phyloP scores from a whole-genome alignment of 1,140 invertebrate genomes.

The Heliconius congener region DNA sequence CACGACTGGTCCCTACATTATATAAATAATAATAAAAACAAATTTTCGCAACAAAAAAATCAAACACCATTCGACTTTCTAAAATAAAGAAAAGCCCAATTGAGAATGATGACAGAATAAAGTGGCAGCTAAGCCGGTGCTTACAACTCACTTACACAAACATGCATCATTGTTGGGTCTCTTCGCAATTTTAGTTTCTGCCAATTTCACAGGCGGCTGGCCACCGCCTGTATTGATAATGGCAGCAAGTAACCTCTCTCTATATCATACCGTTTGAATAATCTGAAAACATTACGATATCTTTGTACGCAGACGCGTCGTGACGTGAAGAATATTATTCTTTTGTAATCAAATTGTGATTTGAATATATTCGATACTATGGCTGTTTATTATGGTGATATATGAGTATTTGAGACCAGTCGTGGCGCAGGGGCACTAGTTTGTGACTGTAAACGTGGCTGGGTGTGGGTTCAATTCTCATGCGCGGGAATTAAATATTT shows the following conservation, averaged over 20 bases:
- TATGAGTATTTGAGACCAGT: too few relatives aligned
- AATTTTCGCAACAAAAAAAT: too few relatives aligned
- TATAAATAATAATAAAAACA: neutral
- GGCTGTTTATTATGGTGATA: too few relatives aligned
- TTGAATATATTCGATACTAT: neutral
- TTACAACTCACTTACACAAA: constrained; percentile 48
- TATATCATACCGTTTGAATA: constrained; percentile 38
- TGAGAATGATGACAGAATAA: constrained; percentile 26
- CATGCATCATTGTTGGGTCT: constrained; percentile 49
- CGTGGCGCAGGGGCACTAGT: too few relatives aligned
- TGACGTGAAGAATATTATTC: neutral
- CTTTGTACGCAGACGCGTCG: neutral
- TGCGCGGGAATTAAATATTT: too few relatives aligned
- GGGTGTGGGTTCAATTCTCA: too few relatives aligned
- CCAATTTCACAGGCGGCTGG: constrained; percentile 50
- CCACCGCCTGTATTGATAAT: constrained; percentile 38
- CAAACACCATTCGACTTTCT: too few relatives aligned
- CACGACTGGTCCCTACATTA: too few relatives aligned
- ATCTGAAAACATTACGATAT: constrained; percentile 22
- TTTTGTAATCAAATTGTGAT: neutral
- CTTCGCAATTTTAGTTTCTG: constrained; percentile 49
- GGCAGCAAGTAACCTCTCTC: constrained; percentile 23
- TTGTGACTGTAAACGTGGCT: too few relatives aligned
- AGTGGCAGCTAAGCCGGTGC: constrained; percentile 26
- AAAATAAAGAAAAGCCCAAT: neutral